Evolutionary conservation across 1,140 invertebrate genomes (phyloP).

Genomic region (Drosophila lini): DNA sequence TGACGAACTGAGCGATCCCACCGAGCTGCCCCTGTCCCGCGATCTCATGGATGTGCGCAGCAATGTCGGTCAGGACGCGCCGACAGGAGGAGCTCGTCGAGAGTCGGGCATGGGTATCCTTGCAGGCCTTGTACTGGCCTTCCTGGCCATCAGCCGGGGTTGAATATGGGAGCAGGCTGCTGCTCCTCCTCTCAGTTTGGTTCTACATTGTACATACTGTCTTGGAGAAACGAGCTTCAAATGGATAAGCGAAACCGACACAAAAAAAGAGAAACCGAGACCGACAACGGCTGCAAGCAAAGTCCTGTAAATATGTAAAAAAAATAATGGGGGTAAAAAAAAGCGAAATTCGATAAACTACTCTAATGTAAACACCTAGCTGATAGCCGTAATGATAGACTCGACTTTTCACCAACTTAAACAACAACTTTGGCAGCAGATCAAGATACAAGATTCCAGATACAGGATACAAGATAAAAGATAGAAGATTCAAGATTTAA

Average conservation of each 20-base stretch:
- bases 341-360: constrained; percentile 53
- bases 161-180: constrained; percentile 29
- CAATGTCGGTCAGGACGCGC: constrained; percentile 67
- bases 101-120: background rate
- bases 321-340: constrained; percentile 14
- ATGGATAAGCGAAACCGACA: constrained; percentile 20
- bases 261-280: constrained; percentile 7
- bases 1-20: constrained; percentile 86
- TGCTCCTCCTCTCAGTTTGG: constrained; percentile 29
- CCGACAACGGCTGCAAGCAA: constrained; percentile 27
- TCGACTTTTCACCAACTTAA: constrained; percentile 58
- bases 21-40: constrained; percentile 86
- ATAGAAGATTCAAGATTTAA: constrained; percentile 9
- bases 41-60: constrained; percentile 83
- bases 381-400: constrained; percentile 74
- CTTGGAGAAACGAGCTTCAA: constrained; percentile 74
- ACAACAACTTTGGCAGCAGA: constrained; percentile 35
- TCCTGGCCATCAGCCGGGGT: constrained; percentile 44
- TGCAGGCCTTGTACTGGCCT: constrained; percentile 9
- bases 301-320: constrained; percentile 73
- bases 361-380: constrained; percentile 64
- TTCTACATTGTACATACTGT: constrained; percentile 53
- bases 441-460: constrained; percentile 38
- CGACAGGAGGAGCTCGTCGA: constrained; percentile 22
- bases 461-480: constrained; percentile 17